These are phyloP conservation scores for Bombycilla garrulus DNA, from an alignment of 2,113 vertebrate species.

Conservation along the genomic window DNA sequence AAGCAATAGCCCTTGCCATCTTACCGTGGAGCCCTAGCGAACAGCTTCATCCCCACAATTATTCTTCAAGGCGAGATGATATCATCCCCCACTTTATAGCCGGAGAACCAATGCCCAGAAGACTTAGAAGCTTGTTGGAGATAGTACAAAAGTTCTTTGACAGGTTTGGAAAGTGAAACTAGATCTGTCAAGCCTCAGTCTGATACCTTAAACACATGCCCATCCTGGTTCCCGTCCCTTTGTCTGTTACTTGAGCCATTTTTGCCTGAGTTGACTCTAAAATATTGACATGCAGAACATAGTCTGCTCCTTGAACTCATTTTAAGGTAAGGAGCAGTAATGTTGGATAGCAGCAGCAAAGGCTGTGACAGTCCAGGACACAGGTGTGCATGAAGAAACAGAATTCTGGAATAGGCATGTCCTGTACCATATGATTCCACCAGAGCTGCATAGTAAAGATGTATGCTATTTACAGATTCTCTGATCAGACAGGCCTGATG, in stretches of 20 bases:
- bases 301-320: neutral
- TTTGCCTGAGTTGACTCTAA: neutral
- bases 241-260: neutral
- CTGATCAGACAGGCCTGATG: neutral
- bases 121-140: slow-evolving; percentile 15
- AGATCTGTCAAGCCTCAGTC: neutral
- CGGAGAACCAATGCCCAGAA: neutral
- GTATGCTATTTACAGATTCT: neutral
- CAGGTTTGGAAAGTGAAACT: slow-evolving; percentile 27
- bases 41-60: neutral
- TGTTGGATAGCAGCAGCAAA: neutral
- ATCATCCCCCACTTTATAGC: neutral
- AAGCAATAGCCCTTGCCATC: slow-evolving; percentile 13
- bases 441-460: neutral
- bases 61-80: slow-evolving; percentile 3
- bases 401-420: neutral
- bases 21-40: neutral
- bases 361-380: neutral
- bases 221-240: neutral
- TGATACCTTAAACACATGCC: slow-evolving; percentile 42
- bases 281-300: neutral
- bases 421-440: too few species aligned
- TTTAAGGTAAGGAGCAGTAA: neutral
- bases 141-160: neutral
- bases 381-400: neutral